Percentiles rank a stretch among this genome's conserved stretches.
These are phyloP conservation scores for Pygathrix nemaeus DNA, from an alignment of 2,113 vertebrate species.

Conservation along the genomic window DNA sequence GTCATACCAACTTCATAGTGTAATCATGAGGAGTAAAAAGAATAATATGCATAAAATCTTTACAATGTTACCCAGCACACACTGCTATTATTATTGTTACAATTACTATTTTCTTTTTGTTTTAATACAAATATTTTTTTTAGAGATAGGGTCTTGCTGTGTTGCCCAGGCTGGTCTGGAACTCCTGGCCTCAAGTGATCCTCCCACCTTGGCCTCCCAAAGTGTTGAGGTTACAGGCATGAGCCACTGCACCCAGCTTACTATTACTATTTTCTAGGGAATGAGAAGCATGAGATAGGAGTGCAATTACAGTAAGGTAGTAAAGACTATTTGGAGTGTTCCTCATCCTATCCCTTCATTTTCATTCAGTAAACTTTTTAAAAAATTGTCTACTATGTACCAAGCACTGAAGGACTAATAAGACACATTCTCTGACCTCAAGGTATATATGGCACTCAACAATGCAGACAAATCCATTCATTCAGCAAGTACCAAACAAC, in stretches of 20 bases:
- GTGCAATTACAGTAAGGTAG: fast-evolving
- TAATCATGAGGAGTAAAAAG: neutral
- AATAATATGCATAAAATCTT: neutral
- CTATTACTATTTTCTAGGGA: neutral
- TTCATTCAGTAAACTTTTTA: neutral
- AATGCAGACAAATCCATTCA: neutral
- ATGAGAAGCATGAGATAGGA: neutral
- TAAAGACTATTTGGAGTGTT: too few relatives aligned
- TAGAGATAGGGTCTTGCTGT: too few relatives aligned
- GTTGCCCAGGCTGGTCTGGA: too few relatives aligned
- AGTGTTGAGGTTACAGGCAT: too few relatives aligned
- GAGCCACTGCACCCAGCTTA: too few relatives aligned
- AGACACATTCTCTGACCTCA: neutral
- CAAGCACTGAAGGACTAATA: too few relatives aligned
- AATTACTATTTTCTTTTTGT: too few relatives aligned
- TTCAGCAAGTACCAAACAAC: neutral
- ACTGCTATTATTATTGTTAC: neutral
- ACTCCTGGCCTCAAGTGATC: too few relatives aligned
- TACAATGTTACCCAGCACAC: neutral
- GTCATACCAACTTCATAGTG: neutral
- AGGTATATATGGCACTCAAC: neutral
- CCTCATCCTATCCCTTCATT: neutral
- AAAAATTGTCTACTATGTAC: neutral
- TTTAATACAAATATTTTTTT: too few relatives aligned
- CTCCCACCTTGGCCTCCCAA: too few relatives aligned